Evolutionary conservation across 2,113 vertebrate species (phyloP).

Genomic region (Aldabrachelys gigantea): DNA sequence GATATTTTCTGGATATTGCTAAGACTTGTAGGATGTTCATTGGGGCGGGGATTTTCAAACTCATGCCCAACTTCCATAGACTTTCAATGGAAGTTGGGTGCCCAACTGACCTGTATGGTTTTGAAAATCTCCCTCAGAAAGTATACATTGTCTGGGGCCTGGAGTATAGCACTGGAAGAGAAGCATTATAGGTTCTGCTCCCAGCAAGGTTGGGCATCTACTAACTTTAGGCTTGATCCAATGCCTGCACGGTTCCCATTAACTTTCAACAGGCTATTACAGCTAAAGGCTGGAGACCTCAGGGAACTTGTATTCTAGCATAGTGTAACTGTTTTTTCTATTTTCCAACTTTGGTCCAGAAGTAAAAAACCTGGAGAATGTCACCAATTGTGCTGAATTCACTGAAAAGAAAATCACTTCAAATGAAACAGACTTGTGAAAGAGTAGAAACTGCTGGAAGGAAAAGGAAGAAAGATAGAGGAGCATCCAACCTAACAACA

Average conservation of each 20-base stretch:
- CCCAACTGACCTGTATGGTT: background rate
- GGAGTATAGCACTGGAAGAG: rapidly evolving
- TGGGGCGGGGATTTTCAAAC: background rate
- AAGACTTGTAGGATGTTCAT: background rate
- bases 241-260: background rate
- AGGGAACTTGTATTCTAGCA: background rate
- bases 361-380: background rate
- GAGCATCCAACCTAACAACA: background rate
- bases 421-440: background rate
- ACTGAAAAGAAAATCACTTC: background rate
- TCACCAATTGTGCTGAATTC: background rate
- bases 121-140: background rate
- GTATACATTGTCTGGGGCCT: background rate
- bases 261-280: background rate
- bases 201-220: rapidly evolving
- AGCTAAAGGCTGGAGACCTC: background rate
- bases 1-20: background rate
- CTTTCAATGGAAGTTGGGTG: background rate
- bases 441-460: background rate
- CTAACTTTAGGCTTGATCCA: background rate
- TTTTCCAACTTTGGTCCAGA: background rate
- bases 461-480: background rate
- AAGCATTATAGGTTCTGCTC: background rate
- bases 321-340: background rate
- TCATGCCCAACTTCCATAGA: background rate